Percentiles rank a stretch among this genome's conserved stretches.
Evolutionary conservation across 2,797 vertebrate species (phyloP).

Genomic region (Perodicticus potto): DNA sequence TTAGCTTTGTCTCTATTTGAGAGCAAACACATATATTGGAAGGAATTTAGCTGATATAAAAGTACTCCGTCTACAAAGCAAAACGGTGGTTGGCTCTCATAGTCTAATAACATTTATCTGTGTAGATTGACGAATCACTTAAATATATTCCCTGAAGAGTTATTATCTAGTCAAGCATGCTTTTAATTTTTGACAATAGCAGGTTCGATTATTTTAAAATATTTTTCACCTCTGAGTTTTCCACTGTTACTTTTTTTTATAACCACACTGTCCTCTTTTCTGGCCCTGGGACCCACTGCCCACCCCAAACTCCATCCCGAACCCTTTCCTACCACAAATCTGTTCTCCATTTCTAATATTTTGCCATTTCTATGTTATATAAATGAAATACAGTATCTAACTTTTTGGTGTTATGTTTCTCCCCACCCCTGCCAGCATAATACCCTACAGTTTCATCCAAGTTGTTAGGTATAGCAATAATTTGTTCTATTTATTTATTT

Average conservation of each 20-base stretch:
- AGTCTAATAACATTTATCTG: slow-evolving; percentile 22
- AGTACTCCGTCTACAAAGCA: slow-evolving; percentile 38
- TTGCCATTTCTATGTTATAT: neutral
- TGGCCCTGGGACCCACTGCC: neutral
- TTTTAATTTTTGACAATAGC: neutral
- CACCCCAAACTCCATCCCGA: neutral
- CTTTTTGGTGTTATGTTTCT: neutral
- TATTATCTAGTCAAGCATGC: neutral
- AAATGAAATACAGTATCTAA: neutral
- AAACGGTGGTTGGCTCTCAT: slow-evolving; percentile 10
- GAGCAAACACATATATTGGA: slow-evolving; percentile 46
- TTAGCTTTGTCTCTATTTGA: slow-evolving; percentile 62
- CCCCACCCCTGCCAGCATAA: neutral
- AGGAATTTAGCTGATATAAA: slow-evolving; percentile 51
- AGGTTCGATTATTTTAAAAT: slow-evolving; percentile 10
- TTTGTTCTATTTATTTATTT: neutral
- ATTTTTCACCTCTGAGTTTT: neutral
- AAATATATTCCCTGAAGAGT: neutral
- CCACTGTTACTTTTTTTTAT: neutral
- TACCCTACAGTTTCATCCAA: neutral
- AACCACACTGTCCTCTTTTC: neutral
- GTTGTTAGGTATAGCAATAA: neutral
- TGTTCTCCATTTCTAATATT: slow-evolving; percentile 18
- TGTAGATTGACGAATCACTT: slow-evolving; percentile 59
- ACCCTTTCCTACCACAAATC: neutral